These are phyloP conservation scores for Agrypnia vestita DNA, from an alignment of 1,140 invertebrate genomes.

Conservation along the genomic window DNA sequence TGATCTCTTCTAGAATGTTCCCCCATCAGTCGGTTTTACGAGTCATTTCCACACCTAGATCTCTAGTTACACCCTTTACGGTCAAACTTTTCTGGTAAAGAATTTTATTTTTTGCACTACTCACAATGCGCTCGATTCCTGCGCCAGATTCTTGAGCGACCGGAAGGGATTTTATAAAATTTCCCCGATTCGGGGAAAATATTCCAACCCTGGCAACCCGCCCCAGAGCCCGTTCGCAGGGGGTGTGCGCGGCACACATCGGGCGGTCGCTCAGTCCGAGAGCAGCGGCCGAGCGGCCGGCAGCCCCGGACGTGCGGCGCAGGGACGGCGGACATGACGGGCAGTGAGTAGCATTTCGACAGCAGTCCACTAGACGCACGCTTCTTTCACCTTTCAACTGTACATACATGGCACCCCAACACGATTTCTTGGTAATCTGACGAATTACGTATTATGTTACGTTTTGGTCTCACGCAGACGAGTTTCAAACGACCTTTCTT, in stretches of 20 bases:
- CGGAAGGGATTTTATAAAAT: neutral
- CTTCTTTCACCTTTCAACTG: conserved; percentile 35
- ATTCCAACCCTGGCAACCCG: conserved; percentile 10
- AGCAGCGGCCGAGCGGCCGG: conserved; percentile 1
- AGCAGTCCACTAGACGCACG: conserved; percentile 19
- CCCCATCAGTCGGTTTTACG: no score
- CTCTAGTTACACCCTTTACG: no score
- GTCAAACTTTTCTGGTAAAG: no score
- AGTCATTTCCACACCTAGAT: no score
- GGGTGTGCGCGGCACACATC: neutral
- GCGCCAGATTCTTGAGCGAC: no score
- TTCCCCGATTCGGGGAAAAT: neutral
- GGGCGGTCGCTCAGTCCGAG: conserved; percentile 4
- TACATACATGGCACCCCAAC: conserved; percentile 19
- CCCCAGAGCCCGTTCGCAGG: neutral
- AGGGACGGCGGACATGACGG: conserved; percentile 3
- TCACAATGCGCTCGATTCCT: no score
- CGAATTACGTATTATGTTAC: no score
- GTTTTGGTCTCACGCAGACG: no score
- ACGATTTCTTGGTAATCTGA: neutral
- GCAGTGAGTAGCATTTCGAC: conserved; percentile 35
- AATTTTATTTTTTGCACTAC: no score
- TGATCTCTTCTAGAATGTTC: no score
- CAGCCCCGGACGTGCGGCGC: neutral
- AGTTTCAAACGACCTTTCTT: no score